Conservation (phyloP, 2,113 vertebrate species). For the Thoracochromis brauschi region DNA sequence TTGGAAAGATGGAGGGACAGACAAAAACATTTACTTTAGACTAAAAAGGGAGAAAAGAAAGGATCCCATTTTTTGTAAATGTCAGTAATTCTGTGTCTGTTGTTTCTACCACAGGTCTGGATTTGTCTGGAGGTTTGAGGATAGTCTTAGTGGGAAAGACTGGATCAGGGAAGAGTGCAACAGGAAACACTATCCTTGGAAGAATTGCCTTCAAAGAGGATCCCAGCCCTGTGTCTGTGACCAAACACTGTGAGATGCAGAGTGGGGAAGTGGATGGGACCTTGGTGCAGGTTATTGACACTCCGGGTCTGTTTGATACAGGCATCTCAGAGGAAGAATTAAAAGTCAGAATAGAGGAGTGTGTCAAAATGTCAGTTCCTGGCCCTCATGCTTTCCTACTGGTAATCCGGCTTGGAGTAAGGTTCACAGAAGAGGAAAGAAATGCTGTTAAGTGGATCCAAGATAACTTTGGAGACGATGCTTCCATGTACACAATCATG, state of each 20-base stretch:
- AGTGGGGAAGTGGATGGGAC: conserved; percentile 48
- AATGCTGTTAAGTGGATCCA: conserved; percentile 63
- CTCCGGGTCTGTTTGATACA: conserved; percentile 69
- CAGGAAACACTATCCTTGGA: conserved; percentile 69
- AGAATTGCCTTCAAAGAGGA: conserved; percentile 58
- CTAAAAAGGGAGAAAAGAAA: fast-evolving
- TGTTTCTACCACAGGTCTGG: conserved; percentile 20
- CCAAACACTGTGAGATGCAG: conserved; percentile 49
- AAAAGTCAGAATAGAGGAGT: conserved; percentile 46
- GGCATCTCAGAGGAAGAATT: conserved; percentile 30
- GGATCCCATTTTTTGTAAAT: neutral
- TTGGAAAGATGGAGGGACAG: too few relatives aligned
- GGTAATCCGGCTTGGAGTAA: conserved; percentile 57
- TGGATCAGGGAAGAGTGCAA: conserved; percentile 68
- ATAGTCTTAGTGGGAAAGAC: conserved; percentile 70
- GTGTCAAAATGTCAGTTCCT: conserved; percentile 59
- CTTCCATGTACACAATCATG: conserved; percentile 64
- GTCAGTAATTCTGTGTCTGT: neutral
- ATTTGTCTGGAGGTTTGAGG: conserved; percentile 48
- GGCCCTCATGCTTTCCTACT: conserved; percentile 68
- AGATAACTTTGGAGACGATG: conserved; percentile 68
- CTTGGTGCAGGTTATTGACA: conserved; percentile 62
- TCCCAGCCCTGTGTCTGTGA: conserved; percentile 54
- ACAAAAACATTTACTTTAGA: neutral
- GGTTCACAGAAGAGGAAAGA: conserved; percentile 63